These are phyloP conservation scores for Pseudotriccus pelzelni DNA, from an alignment of 2,797 vertebrate species.

Conservation along the genomic window DNA sequence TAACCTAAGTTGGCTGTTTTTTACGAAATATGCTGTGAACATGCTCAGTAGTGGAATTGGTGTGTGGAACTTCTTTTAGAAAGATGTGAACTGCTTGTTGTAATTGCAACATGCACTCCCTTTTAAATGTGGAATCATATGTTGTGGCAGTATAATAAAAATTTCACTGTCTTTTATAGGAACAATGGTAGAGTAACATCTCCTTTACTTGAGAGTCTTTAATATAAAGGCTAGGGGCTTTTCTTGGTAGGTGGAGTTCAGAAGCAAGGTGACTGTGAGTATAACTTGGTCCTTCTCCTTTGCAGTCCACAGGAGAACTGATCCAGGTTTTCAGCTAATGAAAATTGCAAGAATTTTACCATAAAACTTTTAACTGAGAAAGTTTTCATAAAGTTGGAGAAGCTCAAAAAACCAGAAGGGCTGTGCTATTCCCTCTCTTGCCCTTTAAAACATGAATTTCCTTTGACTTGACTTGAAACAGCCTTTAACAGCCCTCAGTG, in stretches of 20 bases:
- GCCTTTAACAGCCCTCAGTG: neutral
- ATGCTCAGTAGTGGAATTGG: neutral
- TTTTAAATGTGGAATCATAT: neutral
- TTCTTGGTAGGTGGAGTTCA: neutral
- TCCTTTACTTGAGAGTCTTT: neutral
- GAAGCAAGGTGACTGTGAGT: neutral
- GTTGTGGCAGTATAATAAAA: neutral
- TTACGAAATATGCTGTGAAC: neutral
- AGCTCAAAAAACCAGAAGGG: neutral
- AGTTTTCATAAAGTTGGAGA: neutral
- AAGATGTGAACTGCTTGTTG: neutral
- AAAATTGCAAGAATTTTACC: neutral
- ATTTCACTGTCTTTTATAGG: neutral
- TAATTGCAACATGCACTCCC: accelerated
- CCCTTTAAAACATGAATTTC: neutral
- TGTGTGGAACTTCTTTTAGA: neutral
- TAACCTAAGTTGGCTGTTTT: neutral
- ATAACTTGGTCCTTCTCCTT: neutral
- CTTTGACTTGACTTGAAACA: neutral
- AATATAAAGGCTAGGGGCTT: neutral
- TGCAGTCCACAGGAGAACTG: neutral
- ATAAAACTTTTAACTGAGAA: neutral
- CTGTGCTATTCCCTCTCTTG: neutral
- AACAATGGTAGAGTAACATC: neutral
- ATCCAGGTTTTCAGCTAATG: neutral